These are phyloP conservation scores for Hecatera dysodea DNA, from an alignment of 2,888 invertebrate genomes.

Conservation along the genomic window DNA sequence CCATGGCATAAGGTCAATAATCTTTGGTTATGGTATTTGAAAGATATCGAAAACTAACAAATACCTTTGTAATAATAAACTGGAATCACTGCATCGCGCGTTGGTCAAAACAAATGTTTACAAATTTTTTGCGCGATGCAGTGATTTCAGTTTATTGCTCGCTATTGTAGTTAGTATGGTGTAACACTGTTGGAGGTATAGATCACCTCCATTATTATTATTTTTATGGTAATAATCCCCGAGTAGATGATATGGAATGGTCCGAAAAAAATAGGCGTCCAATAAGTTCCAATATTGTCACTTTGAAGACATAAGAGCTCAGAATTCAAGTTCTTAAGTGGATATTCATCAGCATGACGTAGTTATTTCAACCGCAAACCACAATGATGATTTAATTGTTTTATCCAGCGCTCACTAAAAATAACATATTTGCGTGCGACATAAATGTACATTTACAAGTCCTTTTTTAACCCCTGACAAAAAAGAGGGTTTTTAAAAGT, in stretches of 20 bases:
- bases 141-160: no score
- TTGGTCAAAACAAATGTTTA: no score
- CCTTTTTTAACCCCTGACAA: no score
- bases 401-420: conserved; percentile 15
- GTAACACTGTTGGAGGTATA: background rate
- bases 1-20: no score
- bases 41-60: no score
- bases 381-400: conserved; percentile 32
- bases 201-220: background rate
- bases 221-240: background rate
- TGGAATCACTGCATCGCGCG: no score
- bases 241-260: background rate
- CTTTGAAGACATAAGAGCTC: background rate
- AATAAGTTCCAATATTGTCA: background rate
- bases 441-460: background rate
- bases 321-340: conserved; percentile 4
- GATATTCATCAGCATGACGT: conserved; percentile 28
- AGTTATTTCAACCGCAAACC: conserved; percentile 10
- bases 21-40: no score
- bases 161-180: no score
- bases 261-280: background rate
- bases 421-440: background rate
- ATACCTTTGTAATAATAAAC: no score
- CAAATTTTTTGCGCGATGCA: no score
- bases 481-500: no score